Evolutionary conservation across 2,888 invertebrate species (phyloP), one percentile per base, ranked within the genome.

Genomic region (Perithous albicinctus): DNA sequence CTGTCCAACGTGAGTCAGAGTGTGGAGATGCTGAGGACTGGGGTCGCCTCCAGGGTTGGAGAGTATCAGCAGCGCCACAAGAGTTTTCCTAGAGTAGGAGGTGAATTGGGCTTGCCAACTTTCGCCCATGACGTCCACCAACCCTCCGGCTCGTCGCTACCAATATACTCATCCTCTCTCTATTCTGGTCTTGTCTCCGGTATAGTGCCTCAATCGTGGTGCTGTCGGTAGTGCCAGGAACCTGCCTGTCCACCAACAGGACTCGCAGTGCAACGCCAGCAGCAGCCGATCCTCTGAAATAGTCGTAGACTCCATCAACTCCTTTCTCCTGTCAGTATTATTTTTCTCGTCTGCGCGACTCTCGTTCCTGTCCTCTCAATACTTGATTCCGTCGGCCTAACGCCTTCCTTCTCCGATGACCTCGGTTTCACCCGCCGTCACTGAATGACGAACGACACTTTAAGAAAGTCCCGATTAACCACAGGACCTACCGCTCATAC

Each of bases 251-350:
- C 29, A 67, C 66, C 12, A 15, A 67, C 70, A 41, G 12, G 23
- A 38, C 20, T 15, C 12, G 18, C 32, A 35, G 38, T 66, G 20
- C 61, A 80, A 74, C 74, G 64, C 51, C 56, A 72, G 10, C 69
- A 75, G 80, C 77, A 63, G 75, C 78, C 77, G 48, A 77, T 69
- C 29, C 67, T 59, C 66, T 48, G 59, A 63, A 82, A 82, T 48
- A 82, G 70, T 70, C 74, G 51, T 43, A 83, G 85, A 86, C 82
- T 85, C 81, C 80, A 81, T 86, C 74, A 74, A 83, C 83, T 78
- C 35, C 79, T 81, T 51, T 59, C 48, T 73, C 56, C 80, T 82
- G 73, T 74, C 80, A 69, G 63, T 66, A 64, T 76, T 78, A 76
- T 75, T 46, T 74, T 64, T 23, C 41, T 63, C 29, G 38, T 46